These are phyloP conservation scores for Alitta virens DNA, from an alignment of 2,888 invertebrate species.

Conservation along the genomic window DNA sequence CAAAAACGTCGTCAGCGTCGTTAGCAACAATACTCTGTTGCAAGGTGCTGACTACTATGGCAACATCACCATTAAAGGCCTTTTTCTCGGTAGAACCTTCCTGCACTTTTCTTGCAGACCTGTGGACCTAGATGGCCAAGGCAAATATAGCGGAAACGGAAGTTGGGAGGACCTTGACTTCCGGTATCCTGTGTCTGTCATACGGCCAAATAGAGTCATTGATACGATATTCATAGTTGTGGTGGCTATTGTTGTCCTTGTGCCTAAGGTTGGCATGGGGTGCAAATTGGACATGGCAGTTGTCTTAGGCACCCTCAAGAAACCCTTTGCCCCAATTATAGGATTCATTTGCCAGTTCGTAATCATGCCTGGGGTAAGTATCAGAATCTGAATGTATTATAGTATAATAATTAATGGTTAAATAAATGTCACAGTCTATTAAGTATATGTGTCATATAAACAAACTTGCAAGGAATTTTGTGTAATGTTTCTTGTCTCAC, in stretches of 20 bases:
- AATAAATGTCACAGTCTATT: no score
- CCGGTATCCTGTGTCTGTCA: slow-evolving; percentile 27
- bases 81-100: slow-evolving; percentile 5
- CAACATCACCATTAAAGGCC: slow-evolving; percentile 5
- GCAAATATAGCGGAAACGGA: no score
- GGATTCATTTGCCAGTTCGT: slow-evolving; percentile 59
- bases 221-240: slow-evolving; percentile 47
- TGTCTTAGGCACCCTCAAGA: slow-evolving; percentile 51
- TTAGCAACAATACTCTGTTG: no score
- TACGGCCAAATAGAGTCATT: slow-evolving; percentile 30
- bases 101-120: neutral
- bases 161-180: neutral
- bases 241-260: slow-evolving; percentile 47
- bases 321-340: slow-evolving; percentile 58
- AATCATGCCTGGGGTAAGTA: slow-evolving; percentile 60
- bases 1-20: no score
- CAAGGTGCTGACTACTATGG: no score
- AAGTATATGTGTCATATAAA: no score
- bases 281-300: slow-evolving; percentile 51
- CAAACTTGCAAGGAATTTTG: no score
- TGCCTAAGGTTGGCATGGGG: slow-evolving; percentile 52
- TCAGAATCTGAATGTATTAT: no score
- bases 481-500: no score
- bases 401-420: neutral
- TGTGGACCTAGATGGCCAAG: neutral